Percentiles rank a stretch among this genome's conserved stretches.
These are phyloP conservation scores for Platysteira castanea DNA, from an alignment of 2,113 vertebrate genomes.

Conservation along the genomic window DNA sequence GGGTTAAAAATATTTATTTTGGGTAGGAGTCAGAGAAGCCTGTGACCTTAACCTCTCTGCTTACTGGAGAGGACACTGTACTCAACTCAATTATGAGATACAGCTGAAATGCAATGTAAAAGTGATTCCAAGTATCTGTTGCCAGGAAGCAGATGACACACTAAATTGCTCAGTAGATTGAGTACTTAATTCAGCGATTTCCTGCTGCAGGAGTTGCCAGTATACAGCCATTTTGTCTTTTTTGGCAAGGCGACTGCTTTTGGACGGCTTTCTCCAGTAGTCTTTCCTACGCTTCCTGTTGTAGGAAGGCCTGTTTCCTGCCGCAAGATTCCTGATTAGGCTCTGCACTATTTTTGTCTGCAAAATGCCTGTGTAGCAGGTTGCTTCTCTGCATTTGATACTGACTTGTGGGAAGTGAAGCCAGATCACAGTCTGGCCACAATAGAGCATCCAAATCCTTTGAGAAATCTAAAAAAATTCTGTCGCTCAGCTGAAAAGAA, in stretches of 20 bases:
- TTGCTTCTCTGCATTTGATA: slow-evolving; percentile 59
- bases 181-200: slow-evolving; percentile 78
- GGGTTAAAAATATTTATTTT: slow-evolving; percentile 45
- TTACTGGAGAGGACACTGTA: slow-evolving; percentile 40
- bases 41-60: slow-evolving; percentile 64
- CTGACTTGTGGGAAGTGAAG: slow-evolving; percentile 50
- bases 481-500: neutral
- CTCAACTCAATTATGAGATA: slow-evolving; percentile 61
- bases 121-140: slow-evolving; percentile 75
- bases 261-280: slow-evolving; percentile 78
- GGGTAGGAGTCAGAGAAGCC: slow-evolving; percentile 43
- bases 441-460: slow-evolving; percentile 44
- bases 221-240: slow-evolving; percentile 76
- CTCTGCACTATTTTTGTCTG: slow-evolving; percentile 76
- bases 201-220: slow-evolving; percentile 73
- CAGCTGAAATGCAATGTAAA: slow-evolving; percentile 65
- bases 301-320: slow-evolving; percentile 85
- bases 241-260: slow-evolving; percentile 70
- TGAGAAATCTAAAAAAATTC: slow-evolving; percentile 36
- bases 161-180: slow-evolving; percentile 78
- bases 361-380: slow-evolving; percentile 42
- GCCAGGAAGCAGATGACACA: slow-evolving; percentile 82
- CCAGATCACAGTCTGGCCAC: slow-evolving; percentile 37
- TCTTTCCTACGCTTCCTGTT: slow-evolving; percentile 77
- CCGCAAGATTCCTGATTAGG: slow-evolving; percentile 71